Conservation (phyloP, 2,797 vertebrate genomes). For the Otolemur crassicaudatus region DNA sequence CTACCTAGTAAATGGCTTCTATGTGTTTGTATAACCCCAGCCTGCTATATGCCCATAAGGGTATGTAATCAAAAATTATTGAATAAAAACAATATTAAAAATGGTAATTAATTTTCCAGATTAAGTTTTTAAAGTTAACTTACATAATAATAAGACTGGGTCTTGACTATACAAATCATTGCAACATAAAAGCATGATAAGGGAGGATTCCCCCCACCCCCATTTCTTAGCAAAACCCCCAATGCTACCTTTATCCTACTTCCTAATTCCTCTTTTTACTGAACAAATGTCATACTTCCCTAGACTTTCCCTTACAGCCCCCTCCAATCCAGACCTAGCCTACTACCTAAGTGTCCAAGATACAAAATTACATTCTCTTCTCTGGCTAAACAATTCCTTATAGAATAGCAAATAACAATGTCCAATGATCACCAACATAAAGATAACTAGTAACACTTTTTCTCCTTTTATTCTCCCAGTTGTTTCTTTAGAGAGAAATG, state of each 20-base stretch:
- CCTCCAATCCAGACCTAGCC: neutral
- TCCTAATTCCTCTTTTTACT: neutral
- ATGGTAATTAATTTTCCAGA: neutral
- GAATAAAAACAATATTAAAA: neutral
- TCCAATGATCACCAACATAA: neutral
- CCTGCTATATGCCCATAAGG: neutral
- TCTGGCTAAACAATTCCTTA: neutral
- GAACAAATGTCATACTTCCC: neutral
- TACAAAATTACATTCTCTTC: neutral
- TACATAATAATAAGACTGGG: neutral
- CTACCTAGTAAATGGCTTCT: neutral
- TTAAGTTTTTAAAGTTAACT: neutral
- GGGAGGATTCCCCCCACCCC: neutral
- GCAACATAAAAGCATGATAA: slow-evolving; percentile 18
- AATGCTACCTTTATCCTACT: neutral
- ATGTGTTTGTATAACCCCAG: neutral
- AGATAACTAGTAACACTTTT: neutral
- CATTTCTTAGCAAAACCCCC: neutral
- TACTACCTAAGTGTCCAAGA: neutral
- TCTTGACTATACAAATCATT: neutral
- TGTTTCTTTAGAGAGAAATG: slow-evolving; percentile 2
- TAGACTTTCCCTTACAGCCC: neutral
- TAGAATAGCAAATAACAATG: neutral
- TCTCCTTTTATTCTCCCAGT: neutral
- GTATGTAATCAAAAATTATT: neutral